phyloP scores from a whole-genome alignment of 2,113 vertebrate species.

The Aspidoscelis tigris region DNA sequence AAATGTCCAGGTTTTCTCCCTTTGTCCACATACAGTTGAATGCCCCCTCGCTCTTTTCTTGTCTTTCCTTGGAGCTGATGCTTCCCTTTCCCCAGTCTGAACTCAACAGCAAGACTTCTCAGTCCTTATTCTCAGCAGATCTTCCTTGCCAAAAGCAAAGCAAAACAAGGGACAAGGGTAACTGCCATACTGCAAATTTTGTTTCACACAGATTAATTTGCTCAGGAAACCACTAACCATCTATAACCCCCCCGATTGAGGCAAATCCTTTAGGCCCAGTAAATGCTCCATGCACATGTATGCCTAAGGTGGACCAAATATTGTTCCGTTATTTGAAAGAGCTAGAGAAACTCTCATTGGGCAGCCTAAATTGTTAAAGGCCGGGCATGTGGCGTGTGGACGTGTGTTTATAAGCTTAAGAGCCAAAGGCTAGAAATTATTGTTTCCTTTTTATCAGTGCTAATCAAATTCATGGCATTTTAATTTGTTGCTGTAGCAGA shows the following conservation, averaged over 20 bases:
- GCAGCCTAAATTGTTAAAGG: background rate
- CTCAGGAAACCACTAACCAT: too few species aligned
- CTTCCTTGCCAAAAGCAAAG: background rate
- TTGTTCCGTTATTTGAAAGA: background rate
- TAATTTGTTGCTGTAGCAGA: too few species aligned
- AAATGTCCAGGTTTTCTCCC: background rate
- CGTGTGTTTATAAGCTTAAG: background rate
- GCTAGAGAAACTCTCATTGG: background rate
- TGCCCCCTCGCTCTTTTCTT: background rate
- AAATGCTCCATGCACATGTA: background rate
- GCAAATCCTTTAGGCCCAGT: background rate
- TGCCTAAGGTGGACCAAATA: background rate
- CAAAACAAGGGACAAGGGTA: background rate
- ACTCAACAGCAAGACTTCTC: too few species aligned
- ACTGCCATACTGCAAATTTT: background rate
- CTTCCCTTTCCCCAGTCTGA: background rate
- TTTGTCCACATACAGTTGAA: background rate
- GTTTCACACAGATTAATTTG: background rate
- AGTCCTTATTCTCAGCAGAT: background rate
- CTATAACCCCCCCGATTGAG: background rate
- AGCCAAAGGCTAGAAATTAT: background rate
- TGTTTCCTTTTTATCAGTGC: background rate
- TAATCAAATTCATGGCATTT: background rate
- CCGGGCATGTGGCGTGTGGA: too few species aligned
- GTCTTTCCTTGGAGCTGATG: background rate